phyloP scores from a whole-genome alignment of 2,113 vertebrate species.

The Plectropomus leopardus region DNA sequence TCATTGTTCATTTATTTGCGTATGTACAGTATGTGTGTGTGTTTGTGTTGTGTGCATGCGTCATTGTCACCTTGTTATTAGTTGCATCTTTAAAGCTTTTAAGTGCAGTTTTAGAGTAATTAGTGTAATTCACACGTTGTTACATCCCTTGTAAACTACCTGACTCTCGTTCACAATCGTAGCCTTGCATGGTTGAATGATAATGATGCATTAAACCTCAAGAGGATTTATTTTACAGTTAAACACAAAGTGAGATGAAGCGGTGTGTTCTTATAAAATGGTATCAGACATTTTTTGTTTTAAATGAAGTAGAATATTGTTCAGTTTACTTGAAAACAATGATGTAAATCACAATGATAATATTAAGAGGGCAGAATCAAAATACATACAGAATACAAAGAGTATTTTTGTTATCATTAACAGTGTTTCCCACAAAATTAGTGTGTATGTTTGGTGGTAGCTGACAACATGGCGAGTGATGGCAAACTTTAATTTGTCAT shows the following conservation, averaged over 20 bases:
- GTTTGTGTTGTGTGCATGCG: not conserved
- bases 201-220: conserved; percentile 16
- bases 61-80: conserved; percentile 4
- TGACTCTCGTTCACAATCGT: conserved; percentile 6
- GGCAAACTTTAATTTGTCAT: no score
- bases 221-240: not conserved
- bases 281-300: not conserved
- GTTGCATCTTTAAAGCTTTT: conserved; percentile 23
- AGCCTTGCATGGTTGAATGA: not conserved
- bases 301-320: not conserved
- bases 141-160: conserved; percentile 24
- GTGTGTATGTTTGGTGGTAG: no score
- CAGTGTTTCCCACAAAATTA: no score
- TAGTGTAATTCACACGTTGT: conserved; percentile 30
- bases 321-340: not conserved
- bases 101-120: conserved; percentile 36
- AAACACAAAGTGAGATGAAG: conserved; percentile 5
- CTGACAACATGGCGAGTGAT: no score
- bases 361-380: not conserved
- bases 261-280: not conserved
- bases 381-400: no score
- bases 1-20: not conserved
- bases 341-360: not conserved
- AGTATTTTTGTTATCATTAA: not conserved
- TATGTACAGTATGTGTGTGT: not conserved